Evolutionary conservation across 2,113 vertebrate genomes (phyloP), one percentile per base, ranked within the genome.

Genomic region (Rhinogobius similis): DNA sequence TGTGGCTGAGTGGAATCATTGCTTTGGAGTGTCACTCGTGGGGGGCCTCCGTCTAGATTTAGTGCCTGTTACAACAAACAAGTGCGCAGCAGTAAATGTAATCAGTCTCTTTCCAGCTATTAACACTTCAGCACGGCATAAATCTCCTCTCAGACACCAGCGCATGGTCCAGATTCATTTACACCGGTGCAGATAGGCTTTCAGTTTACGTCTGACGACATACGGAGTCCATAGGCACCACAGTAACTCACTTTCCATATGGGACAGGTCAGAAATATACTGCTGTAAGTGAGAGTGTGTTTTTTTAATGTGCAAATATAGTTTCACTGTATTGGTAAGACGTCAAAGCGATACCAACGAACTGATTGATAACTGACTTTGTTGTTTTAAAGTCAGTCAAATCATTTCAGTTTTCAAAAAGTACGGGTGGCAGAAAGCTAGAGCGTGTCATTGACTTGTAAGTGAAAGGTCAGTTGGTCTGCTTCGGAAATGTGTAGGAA

Each of bases 21-120:
- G 58, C 58, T 61, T 61, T 36, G 18, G 29, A 38, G 58, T n/a
- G 29, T 61, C 58, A 38, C 18, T 61, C 7, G 18, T 10, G 8
- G 29, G 23, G 52, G 23, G 29, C 29, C 20, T n/a, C 10, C 4
- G 58, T n/a, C 29, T n/a, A 61, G 58, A 61, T 61, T 61, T 61
- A 61, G 58, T 21, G 58, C 29, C 58, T 38, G 58, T 20, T 61
- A 61, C 29, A 36, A 38, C 18, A 61, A 61, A 61, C 29, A 61
- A 38, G 58, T 61, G 58, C 20, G 56, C 29, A 5, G 29, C 58
- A 61, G 58, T 61, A 38, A 61, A 61, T 38, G 29, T 36, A 61
- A 61, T 21, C 58, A 36, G 10, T 61, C 58, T 32, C 58, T 36
- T 38, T 61, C 55, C 16, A 36, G 27, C 58, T 36, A 20, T 61